Conservation (phyloP, 2,113 vertebrate genomes). For the Hucho hucho region DNA sequence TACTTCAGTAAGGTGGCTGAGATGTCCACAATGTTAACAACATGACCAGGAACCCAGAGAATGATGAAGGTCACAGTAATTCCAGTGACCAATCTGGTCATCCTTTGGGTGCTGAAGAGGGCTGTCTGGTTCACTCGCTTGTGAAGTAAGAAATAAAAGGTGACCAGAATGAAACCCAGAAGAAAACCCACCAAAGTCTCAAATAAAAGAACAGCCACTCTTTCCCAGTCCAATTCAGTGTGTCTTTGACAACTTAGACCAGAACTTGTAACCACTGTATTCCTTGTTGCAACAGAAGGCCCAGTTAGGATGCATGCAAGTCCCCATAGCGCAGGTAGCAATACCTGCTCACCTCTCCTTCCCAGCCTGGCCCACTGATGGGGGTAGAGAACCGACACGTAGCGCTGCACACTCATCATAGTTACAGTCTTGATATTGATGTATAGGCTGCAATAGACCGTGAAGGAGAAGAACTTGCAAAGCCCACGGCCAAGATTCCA, state of each 20-base stretch:
- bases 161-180: conserved; percentile 59
- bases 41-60: conserved; percentile 65
- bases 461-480: conserved; percentile 59
- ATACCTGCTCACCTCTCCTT: conserved; percentile 15
- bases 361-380: conserved; percentile 52
- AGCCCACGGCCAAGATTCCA: conserved; percentile 53
- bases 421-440: conserved; percentile 65
- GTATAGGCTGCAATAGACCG: conserved; percentile 67
- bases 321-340: conserved; percentile 43
- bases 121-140: conserved; percentile 55
- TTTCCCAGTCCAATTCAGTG: conserved; percentile 41
- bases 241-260: conserved; percentile 11
- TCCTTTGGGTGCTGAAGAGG: conserved; percentile 32
- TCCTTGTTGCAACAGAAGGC: conserved; percentile 52
- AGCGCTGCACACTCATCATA: conserved; percentile 63
- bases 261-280: conserved; percentile 24
- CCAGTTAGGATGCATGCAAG: conserved; percentile 33
- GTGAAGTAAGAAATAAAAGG: conserved; percentile 56
- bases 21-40: conserved; percentile 56
- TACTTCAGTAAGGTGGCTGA: conserved; percentile 29
- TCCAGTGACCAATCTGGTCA: conserved; percentile 40
- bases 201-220: conserved; percentile 34
- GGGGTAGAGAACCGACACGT: conserved; percentile 59
- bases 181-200: conserved; percentile 55
- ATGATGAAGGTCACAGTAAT: conserved; percentile 57